Evolutionary conservation across 2,113 vertebrate species (phyloP).

Genomic region (Progne subis): DNA sequence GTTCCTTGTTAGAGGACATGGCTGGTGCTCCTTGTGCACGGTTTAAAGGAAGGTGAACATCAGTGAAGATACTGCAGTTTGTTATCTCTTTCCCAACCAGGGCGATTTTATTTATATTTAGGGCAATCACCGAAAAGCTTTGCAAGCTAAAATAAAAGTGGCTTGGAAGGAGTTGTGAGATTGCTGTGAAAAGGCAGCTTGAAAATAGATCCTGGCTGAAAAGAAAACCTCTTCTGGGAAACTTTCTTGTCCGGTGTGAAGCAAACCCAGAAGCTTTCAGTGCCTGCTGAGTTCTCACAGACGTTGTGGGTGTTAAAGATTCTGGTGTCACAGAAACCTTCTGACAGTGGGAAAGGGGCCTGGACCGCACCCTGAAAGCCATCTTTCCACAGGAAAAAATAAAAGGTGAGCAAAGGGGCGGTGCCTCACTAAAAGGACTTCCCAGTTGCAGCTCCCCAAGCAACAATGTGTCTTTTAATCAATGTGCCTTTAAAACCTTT

Average conservation of each 20-base stretch:
- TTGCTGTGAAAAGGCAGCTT: constrained; percentile 4
- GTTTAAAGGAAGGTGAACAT: not conserved
- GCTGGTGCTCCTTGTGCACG: not conserved
- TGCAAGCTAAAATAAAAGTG: constrained; percentile 12
- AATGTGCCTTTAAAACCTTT: not conserved
- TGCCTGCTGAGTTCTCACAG: not conserved
- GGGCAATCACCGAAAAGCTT: not conserved
- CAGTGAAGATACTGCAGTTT: not conserved
- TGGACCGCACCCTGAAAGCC: not conserved
- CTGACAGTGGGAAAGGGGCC: not conserved
- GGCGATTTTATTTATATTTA: not conserved
- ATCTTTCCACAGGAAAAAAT: not conserved
- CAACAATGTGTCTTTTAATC: not conserved
- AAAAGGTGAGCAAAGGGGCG: no score
- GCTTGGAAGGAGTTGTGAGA: not conserved
- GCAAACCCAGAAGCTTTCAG: not conserved
- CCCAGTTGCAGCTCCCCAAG: not conserved
- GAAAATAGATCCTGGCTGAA: constrained; percentile 23
- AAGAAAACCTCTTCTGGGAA: not conserved
- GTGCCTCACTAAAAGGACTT: not conserved
- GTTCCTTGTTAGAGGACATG: not conserved
- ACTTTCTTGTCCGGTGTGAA: not conserved
- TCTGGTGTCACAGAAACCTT: not conserved
- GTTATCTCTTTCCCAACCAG: not conserved
- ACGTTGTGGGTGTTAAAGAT: not conserved